Evolutionary conservation across 2,888 invertebrate species (phyloP).

Genomic region (Rhamphomyia laevipes): DNA sequence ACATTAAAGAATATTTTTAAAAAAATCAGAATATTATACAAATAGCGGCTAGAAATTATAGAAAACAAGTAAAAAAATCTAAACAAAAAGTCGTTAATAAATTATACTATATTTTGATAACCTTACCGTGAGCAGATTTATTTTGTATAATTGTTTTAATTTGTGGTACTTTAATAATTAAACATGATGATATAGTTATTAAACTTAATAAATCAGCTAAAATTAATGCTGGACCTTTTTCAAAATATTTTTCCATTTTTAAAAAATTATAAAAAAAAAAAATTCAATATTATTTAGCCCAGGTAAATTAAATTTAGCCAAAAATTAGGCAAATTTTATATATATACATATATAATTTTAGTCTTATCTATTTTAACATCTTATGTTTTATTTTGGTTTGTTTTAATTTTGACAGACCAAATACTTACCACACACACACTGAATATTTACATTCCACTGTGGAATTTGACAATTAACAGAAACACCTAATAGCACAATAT

Average conservation of each 20-base stretch:
- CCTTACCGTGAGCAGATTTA: constrained; percentile 58
- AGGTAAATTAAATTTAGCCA: neutral
- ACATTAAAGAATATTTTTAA: too few species aligned
- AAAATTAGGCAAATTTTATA: neutral
- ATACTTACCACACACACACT: too few species aligned
- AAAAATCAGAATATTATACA: neutral
- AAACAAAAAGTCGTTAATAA: constrained; percentile 6
- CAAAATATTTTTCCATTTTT: constrained; percentile 23
- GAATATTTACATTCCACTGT: too few species aligned
- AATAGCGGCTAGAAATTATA: neutral
- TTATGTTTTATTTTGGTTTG: too few species aligned
- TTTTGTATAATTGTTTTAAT: constrained; percentile 53
- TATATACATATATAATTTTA: too few species aligned
- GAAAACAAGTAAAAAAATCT: constrained; percentile 6
- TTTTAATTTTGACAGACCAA: too few species aligned
- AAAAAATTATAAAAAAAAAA: constrained; percentile 7
- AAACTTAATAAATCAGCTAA: constrained; percentile 51
- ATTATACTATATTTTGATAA: constrained; percentile 18
- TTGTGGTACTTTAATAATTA: constrained; percentile 73
- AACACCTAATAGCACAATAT: too few species aligned
- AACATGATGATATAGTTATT: constrained; percentile 64
- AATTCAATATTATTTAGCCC: neutral
- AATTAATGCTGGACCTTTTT: constrained; percentile 29
- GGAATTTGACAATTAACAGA: too few species aligned
- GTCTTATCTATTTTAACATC: too few species aligned